Evolutionary conservation across 2,113 vertebrate species (phyloP), one percentile per base, ranked within the genome.

Genomic region (Vicugna pacos): DNA sequence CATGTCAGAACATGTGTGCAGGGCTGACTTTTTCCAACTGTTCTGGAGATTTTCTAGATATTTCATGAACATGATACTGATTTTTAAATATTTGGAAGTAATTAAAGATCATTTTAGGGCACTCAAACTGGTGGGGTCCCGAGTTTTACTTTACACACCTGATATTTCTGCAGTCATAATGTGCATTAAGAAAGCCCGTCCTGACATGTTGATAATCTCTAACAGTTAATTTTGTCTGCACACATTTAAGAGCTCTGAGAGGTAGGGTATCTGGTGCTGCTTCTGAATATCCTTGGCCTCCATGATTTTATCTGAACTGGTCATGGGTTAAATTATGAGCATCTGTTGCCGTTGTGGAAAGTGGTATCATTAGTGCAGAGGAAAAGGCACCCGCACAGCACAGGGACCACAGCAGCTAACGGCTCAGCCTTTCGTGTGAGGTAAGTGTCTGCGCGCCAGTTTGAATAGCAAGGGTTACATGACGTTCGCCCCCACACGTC

Each of bases 81-180:
- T 62, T 67, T 94, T 84, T 86, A 79, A 95, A 76, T 92, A 32
- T n/a, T 30, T 28, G 10, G 30, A 73, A 89, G 4, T 73, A 82
- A 86, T 20, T 60, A 85, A 89, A 92, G 17, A 54, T 84, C 67
- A 83, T 83, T 95, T 84, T 72, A 91, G 13, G 24, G 54, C 48
- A 76, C 17, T 28, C 42, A 87, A 22, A 67, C 8, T 62, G 54
- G 12, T 30, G 60, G 50, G 19, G 12, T 6, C 54, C 67, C 24
- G 83, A 75, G 52, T 62, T 67, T 58, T 76, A 56, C 87, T 62
- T 1, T 93, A 10, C 3, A 0, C 3, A 20, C 92, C 16, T 87
- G 35, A 46, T 87, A 94, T 28, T 95, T 85, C 69, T 35, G 76
- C 1, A 76, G 22, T 62, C 69, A 46, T 81, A 62, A 79, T 17